Percentiles rank a stretch among this genome's conserved stretches.
Conservation (phyloP, 2,113 vertebrate species). For the Candoia aspera region DNA sequence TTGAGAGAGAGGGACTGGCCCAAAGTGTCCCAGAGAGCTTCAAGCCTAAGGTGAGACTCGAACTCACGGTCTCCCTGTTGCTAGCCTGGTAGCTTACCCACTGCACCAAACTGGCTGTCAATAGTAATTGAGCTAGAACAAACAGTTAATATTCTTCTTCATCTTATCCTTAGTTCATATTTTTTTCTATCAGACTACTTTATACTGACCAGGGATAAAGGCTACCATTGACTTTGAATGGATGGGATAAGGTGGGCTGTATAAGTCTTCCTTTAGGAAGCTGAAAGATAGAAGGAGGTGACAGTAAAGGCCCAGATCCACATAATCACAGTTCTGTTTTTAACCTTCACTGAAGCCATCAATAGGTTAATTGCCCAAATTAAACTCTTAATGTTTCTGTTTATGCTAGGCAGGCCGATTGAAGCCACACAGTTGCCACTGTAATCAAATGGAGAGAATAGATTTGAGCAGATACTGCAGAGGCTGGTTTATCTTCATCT, state of each 20-base stretch:
- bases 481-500: background rate
- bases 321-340: background rate
- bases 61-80: background rate
- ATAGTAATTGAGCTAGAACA: background rate
- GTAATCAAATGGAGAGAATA: background rate
- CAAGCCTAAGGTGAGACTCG: background rate
- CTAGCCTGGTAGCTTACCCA: background rate
- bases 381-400: slow-evolving; percentile 1
- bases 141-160: background rate
- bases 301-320: background rate
- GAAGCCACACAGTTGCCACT: background rate
- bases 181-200: background rate
- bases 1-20: background rate
- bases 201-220: background rate
- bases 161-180: background rate
- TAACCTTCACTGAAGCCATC: background rate
- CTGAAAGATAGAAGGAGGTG: background rate
- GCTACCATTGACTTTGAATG: background rate
- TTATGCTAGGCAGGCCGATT: background rate
- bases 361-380: background rate
- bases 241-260: background rate
- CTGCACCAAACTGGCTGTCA: background rate
- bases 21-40: background rate
- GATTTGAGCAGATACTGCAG: background rate
- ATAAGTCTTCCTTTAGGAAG: background rate